Conservation (phyloP, 2,113 vertebrate species). For the Syngnathus floridae region DNA sequence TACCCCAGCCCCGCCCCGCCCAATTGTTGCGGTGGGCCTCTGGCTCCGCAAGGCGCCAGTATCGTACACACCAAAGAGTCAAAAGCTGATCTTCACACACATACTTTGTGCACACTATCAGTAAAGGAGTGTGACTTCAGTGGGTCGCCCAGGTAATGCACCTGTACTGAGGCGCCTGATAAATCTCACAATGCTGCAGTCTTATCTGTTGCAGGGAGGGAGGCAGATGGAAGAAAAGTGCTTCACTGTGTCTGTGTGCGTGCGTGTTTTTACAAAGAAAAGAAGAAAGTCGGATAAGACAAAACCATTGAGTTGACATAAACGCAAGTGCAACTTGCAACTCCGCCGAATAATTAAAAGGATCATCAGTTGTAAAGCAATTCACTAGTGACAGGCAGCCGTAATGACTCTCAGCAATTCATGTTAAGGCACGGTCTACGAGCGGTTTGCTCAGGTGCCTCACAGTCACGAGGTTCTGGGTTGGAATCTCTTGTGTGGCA, state of each 20-base stretch:
- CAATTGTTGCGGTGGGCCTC: constrained; percentile 30
- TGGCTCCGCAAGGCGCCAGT: constrained; percentile 18
- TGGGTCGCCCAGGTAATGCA: constrained; percentile 54
- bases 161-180: constrained; percentile 49
- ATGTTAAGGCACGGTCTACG: no score
- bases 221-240: constrained; percentile 52
- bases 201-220: constrained; percentile 55
- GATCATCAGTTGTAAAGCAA: no score
- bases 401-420: no score
- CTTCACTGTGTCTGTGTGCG: constrained; percentile 22
- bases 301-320: no score
- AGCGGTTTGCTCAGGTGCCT: no score
- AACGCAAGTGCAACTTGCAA: no score
- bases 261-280: constrained; percentile 17
- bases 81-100: constrained; percentile 13
- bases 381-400: no score
- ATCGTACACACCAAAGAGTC: constrained; percentile 18
- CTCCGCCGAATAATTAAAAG: no score
- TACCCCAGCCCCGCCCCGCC: neutral
- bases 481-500: no score
- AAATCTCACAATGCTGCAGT: constrained; percentile 52
- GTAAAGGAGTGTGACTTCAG: constrained; percentile 33
- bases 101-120: constrained; percentile 35
- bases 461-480: no score
- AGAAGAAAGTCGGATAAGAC: no score